Evolutionary conservation across 1,140 invertebrate genomes (phyloP).

Genomic region (silkworm (Bombyx mori)): DNA sequence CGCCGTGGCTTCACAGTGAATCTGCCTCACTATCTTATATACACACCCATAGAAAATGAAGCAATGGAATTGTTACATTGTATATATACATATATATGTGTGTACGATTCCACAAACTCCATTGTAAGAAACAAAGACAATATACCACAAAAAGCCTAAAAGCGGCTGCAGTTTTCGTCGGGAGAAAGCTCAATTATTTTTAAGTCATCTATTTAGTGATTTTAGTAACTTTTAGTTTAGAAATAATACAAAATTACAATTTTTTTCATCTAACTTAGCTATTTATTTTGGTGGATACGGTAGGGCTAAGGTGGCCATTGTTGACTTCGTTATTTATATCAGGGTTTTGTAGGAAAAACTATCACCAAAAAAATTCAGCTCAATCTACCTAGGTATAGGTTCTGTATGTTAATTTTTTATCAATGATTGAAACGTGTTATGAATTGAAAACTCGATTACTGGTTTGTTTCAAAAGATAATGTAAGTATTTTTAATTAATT

Average conservation of each 20-base stretch:
- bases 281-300: constrained; percentile 14
- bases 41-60: background rate
- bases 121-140: constrained; percentile 2
- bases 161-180: constrained; percentile 7
- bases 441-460: too few relatives aligned
- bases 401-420: too few relatives aligned
- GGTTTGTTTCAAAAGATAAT: too few relatives aligned
- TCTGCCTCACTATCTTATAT: background rate
- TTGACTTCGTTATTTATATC: background rate
- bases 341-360: too few relatives aligned
- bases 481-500: too few relatives aligned
- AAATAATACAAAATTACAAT: constrained; percentile 4
- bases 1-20: constrained; percentile 56
- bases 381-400: too few relatives aligned
- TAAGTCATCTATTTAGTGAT: constrained; percentile 15
- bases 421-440: too few relatives aligned
- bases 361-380: too few relatives aligned
- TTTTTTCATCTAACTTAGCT: constrained; percentile 5
- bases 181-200: constrained; percentile 25
- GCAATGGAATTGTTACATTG: background rate
- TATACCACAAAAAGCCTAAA: constrained; percentile 4
- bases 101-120: background rate
- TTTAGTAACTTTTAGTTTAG: constrained; percentile 22
- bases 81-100: background rate
- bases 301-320: constrained; percentile 8